Percentiles rank a stretch among this genome's conserved stretches.
Evolutionary conservation across 2,888 invertebrate genomes (phyloP).

Genomic region (Catocala fraxini): DNA sequence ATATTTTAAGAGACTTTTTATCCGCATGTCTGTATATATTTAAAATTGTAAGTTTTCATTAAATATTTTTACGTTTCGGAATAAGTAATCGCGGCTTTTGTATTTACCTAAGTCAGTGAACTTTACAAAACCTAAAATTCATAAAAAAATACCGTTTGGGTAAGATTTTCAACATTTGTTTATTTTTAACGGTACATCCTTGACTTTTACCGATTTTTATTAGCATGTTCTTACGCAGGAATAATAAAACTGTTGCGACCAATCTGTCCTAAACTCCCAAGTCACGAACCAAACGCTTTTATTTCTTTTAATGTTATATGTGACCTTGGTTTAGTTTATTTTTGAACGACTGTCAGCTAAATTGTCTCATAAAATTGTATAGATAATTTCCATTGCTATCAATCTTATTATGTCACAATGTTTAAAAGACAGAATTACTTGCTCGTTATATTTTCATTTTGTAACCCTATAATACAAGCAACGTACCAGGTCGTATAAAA

Average conservation of each 20-base stretch:
- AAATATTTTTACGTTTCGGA: neutral
- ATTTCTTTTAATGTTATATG: slow-evolving; percentile 62
- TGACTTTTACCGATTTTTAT: slow-evolving; percentile 67
- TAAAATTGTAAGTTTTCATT: no score
- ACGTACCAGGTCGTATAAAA: no score
- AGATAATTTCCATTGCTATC: slow-evolving; percentile 36
- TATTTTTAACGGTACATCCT: slow-evolving; percentile 64
- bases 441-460: no score
- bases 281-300: slow-evolving; percentile 71
- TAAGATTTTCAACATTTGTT: slow-evolving; percentile 39
- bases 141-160: slow-evolving; percentile 53
- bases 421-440: neutral
- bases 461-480: no score
- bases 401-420: slow-evolving; percentile 37
- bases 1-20: slow-evolving; percentile 1
- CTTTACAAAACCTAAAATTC: slow-evolving; percentile 22
- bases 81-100: neutral
- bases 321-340: slow-evolving; percentile 61
- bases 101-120: slow-evolving; percentile 33
- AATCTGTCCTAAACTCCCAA: slow-evolving; percentile 65
- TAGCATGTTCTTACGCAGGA: slow-evolving; percentile 65
- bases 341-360: slow-evolving; percentile 39
- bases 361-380: slow-evolving; percentile 40
- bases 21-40: no score
- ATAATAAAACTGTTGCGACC: slow-evolving; percentile 61